phyloP scores from a whole-genome alignment of 2,113 vertebrate species.

The Aegotheles bennettii region DNA sequence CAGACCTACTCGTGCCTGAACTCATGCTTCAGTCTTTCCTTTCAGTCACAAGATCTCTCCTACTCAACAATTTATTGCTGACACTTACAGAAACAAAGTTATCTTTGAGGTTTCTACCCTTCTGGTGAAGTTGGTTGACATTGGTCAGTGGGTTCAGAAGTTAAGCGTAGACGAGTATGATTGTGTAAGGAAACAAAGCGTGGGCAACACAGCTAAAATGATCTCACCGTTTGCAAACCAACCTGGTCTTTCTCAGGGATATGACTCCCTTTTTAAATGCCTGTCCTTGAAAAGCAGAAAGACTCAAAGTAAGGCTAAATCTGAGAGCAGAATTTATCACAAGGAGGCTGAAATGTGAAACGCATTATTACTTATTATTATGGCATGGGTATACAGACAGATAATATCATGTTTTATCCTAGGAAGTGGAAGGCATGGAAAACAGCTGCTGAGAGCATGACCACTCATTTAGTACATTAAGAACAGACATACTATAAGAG shows the following conservation, averaged over 20 bases:
- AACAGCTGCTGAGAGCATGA: not conserved
- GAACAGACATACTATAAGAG: not conserved
- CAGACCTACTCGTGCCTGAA: not conserved
- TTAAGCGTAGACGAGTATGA: not conserved
- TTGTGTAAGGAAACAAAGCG: not conserved
- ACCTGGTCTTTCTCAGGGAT: not conserved
- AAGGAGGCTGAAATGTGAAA: not conserved
- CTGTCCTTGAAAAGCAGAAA: not conserved
- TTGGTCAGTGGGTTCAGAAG: not conserved
- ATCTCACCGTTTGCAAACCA: not conserved
- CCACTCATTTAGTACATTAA: not conserved
- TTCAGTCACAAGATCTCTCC: constrained; percentile 25
- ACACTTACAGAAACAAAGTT: not conserved
- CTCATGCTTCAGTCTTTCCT: constrained; percentile 31
- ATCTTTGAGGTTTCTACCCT: not conserved
- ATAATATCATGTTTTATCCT: not conserved
- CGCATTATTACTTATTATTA: not conserved
- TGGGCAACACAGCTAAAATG: not conserved
- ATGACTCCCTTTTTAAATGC: not conserved
- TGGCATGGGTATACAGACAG: not conserved
- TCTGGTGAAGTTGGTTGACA: not conserved
- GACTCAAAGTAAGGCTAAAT: not conserved
- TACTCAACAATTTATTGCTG: not conserved
- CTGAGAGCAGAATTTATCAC: not conserved
- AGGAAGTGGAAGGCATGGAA: not conserved